A percentile compares a stretch with the other conserved stretches of the same genome.
These are phyloP conservation scores for Coendou prehensilis DNA, from an alignment of 2,797 vertebrate genomes.

Conservation along the genomic window DNA sequence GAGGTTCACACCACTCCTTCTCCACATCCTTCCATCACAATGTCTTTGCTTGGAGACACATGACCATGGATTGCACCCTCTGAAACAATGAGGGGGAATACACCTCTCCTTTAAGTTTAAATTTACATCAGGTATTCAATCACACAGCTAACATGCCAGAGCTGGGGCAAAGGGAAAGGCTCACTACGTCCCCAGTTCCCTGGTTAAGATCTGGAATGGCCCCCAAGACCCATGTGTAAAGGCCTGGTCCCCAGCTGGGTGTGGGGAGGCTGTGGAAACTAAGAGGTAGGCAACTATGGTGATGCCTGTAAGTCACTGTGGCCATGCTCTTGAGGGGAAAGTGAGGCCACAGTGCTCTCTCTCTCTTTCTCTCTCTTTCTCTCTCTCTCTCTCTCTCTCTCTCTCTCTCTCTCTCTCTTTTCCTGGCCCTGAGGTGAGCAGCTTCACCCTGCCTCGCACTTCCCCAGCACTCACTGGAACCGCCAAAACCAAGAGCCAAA, in stretches of 20 bases:
- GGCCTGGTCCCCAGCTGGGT: background rate
- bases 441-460: background rate
- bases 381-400: background rate
- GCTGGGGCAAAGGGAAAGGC: no score
- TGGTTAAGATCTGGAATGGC: background rate
- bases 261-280: background rate
- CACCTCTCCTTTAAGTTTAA: no score
- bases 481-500: background rate
- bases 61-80: no score
- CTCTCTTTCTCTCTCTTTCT: background rate
- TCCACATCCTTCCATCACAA: no score
- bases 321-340: background rate
- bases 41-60: no score
- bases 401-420: background rate
- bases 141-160: no score
- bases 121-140: no score
- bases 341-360: background rate
- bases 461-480: background rate
- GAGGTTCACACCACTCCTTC: no score
- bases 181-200: background rate
- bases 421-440: background rate
- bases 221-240: background rate
- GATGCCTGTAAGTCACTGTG: background rate
- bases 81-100: no score
- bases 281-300: background rate